Conservation (phyloP, 2,888 invertebrate species). For the Drosophila falleni region DNA sequence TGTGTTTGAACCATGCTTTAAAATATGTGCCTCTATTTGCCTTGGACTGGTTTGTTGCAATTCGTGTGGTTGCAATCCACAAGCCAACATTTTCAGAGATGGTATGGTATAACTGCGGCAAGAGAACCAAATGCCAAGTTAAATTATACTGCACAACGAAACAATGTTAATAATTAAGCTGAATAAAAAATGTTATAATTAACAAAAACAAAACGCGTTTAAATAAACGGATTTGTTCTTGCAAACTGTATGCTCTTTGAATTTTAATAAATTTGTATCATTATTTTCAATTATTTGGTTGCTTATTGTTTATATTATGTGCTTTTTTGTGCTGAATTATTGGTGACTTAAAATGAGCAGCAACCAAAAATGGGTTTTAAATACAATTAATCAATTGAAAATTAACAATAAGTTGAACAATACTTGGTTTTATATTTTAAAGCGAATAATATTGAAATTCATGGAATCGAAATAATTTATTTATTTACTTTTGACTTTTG, state of each 20-base stretch:
- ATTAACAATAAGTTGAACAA: too few relatives aligned
- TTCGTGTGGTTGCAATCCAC: slow-evolving; percentile 23
- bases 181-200: neutral
- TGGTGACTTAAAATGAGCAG: slow-evolving; percentile 9
- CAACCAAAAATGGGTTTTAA: neutral
- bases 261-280: neutral
- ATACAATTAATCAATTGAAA: too few relatives aligned
- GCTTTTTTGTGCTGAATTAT: slow-evolving; percentile 6
- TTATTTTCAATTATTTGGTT: neutral
- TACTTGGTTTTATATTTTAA: too few relatives aligned
- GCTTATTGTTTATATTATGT: neutral
- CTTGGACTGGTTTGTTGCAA: slow-evolving; percentile 39
- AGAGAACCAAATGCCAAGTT: neutral
- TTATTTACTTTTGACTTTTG: too few relatives aligned
- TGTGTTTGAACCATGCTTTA: slow-evolving; percentile 17
- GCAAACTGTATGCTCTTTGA: neutral
- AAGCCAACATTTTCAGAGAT: slow-evolving; percentile 1
- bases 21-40: slow-evolving; percentile 47
- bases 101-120: neutral
- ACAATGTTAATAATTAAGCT: neutral
- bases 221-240: neutral
- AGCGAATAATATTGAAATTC: too few relatives aligned
- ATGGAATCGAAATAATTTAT: too few relatives aligned
- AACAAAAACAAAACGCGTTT: neutral
- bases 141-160: neutral